Conservation (phyloP, 2,113 vertebrate species). For the Oxyura jamaicensis region DNA sequence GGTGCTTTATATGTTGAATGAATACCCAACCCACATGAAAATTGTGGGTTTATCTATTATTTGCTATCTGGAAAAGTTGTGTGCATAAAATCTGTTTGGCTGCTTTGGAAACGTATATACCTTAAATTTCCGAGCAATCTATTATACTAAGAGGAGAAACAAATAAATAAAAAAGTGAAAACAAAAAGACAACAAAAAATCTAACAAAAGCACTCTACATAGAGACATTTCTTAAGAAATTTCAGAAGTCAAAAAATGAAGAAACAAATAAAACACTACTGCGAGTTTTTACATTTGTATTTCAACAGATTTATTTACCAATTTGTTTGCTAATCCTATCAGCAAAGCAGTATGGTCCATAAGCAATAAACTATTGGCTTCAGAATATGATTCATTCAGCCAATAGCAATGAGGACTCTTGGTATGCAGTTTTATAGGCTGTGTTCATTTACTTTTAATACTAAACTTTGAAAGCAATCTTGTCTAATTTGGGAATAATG, state of each 20-base stretch:
- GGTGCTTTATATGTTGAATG: background rate
- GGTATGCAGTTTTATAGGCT: background rate
- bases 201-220: background rate
- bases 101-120: background rate
- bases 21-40: background rate
- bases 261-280: background rate
- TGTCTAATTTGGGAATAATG: background rate
- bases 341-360: background rate
- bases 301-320: conserved; percentile 45
- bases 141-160: background rate
- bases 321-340: conserved; percentile 24
- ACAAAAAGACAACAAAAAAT: background rate
- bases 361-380: background rate
- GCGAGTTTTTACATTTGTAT: background rate
- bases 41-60: background rate
- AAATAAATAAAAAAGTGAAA: background rate
- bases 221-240: background rate
- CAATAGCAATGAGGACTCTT: background rate
- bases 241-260: background rate
- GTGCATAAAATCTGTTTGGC: background rate
- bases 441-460: background rate
- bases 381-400: background rate
- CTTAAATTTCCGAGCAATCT: background rate
- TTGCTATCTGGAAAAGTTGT: background rate
- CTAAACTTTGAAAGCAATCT: conserved; percentile 20